Conservation (phyloP, 2,888 invertebrate species). For the Hypolimnas misippus region DNA sequence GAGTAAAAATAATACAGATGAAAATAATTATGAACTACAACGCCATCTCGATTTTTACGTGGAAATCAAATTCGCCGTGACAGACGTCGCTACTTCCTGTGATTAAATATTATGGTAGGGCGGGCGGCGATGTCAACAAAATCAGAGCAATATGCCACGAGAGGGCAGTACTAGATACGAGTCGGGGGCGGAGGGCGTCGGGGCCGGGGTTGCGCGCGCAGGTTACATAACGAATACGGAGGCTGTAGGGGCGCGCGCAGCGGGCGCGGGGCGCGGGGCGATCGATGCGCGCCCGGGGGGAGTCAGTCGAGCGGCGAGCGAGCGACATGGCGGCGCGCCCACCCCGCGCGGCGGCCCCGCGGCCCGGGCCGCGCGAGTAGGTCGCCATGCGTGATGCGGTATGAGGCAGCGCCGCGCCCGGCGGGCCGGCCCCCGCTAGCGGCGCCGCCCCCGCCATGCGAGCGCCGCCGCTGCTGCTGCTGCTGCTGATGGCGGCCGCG, state of each 20-base stretch:
- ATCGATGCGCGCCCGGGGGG: constrained; percentile 81
- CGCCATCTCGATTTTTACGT: constrained; percentile 29
- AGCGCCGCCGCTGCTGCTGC: constrained; percentile 87
- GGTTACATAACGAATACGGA: constrained; percentile 74
- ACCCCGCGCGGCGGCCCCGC: constrained; percentile 83
- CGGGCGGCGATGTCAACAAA: constrained; percentile 34
- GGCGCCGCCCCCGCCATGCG: constrained; percentile 87
- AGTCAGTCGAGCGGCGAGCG: constrained; percentile 82
- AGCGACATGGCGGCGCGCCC: constrained; percentile 83
- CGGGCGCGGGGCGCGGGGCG: constrained; percentile 77
- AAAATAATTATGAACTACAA: too few relatives aligned
- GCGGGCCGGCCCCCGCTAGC: constrained; percentile 84
- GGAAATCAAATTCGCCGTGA: constrained; percentile 26
- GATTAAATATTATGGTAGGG: constrained; percentile 31
- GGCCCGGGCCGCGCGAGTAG: constrained; percentile 84
- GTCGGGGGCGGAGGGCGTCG: constrained; percentile 56
- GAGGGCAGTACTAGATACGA: constrained; percentile 53
- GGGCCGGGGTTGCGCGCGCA: constrained; percentile 77
- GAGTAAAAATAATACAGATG: too few relatives aligned
- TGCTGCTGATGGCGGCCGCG: constrained; percentile 85
- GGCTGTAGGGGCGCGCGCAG: constrained; percentile 70
- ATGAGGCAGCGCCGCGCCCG: constrained; percentile 86
- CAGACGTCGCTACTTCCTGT: background rate
- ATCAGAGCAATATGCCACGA: constrained; percentile 32
- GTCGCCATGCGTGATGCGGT: constrained; percentile 86